These are phyloP conservation scores for Triplophysa yarkandensis DNA, from an alignment of 2,797 vertebrate species.

Conservation along the genomic window DNA sequence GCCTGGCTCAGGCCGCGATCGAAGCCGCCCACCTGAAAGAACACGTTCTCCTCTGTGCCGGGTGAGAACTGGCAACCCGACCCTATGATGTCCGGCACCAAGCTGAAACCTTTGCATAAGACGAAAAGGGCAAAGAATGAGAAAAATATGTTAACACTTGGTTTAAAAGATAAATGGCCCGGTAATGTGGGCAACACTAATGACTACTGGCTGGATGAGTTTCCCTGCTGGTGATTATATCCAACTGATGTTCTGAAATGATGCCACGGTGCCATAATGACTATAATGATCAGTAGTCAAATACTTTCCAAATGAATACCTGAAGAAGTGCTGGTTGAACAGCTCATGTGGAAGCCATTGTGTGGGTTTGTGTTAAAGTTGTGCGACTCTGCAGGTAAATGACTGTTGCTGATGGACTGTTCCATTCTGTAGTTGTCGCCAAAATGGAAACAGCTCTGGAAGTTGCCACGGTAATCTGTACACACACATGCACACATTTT, in stretches of 20 bases:
- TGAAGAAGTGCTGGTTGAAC: conserved; percentile 75
- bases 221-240: background rate
- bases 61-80: conserved; percentile 80
- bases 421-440: conserved; percentile 91
- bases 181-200: background rate
- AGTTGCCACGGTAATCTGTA: conserved; percentile 95
- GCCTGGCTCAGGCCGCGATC: conserved; percentile 94
- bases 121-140: background rate
- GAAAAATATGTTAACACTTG: background rate
- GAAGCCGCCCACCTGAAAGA: conserved; percentile 91
- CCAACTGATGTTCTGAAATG: conserved; percentile 1
- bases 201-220: background rate
- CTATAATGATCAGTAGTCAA: conserved; percentile 8
- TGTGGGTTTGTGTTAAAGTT: conserved; percentile 83
- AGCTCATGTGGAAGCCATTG: conserved; percentile 87
- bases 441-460: conserved; percentile 94
- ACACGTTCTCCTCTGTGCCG: conserved; percentile 85
- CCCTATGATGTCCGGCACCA: conserved; percentile 81
- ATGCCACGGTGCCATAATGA: background rate
- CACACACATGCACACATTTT: conserved; percentile 22
- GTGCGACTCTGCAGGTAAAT: conserved; percentile 81
- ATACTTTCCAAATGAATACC: conserved; percentile 67
- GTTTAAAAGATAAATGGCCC: background rate
- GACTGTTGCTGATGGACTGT: conserved; percentile 76
- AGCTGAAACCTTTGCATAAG: conserved; percentile 81